These are phyloP conservation scores for Drymonia ruficornis DNA, from an alignment of 2,888 invertebrate species.

Conservation along the genomic window DNA sequence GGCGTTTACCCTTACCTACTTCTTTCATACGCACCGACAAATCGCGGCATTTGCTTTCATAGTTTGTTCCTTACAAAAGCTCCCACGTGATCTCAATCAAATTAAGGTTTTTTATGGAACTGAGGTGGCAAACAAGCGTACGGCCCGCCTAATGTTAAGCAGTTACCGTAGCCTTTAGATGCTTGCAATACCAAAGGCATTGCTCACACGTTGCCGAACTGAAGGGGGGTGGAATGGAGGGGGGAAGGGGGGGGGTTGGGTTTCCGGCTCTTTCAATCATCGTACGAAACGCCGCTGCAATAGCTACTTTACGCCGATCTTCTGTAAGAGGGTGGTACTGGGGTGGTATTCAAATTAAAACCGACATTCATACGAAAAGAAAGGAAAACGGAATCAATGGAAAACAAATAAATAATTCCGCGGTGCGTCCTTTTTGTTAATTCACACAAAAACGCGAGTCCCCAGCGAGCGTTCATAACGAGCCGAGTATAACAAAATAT, in stretches of 20 bases:
- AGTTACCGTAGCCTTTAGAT: no score
- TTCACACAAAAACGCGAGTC: conserved; percentile 45
- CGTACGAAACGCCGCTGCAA: no score
- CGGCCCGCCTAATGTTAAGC: no score
- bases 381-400: conserved; percentile 35
- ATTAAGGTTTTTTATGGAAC: no score
- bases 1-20: conserved; percentile 53
- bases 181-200: no score
- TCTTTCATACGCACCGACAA: conserved; percentile 53
- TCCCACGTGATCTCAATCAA: conserved; percentile 43
- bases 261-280: no score
- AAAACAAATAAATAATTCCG: conserved; percentile 45
- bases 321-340: no score
- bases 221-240: no score
- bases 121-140: no score
- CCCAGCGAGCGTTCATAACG: conserved; percentile 50
- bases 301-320: no score
- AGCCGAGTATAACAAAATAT: conserved; percentile 52
- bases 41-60: conserved; percentile 47
- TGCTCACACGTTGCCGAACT: no score
- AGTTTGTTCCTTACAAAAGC: conserved; percentile 32
- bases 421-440: conserved; percentile 50
- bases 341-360: conserved; percentile 54
- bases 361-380: conserved; percentile 35
- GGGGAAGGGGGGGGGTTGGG: no score